Conservation (phyloP, 2,113 vertebrate species). For the Pterocles burchelli region DNA sequence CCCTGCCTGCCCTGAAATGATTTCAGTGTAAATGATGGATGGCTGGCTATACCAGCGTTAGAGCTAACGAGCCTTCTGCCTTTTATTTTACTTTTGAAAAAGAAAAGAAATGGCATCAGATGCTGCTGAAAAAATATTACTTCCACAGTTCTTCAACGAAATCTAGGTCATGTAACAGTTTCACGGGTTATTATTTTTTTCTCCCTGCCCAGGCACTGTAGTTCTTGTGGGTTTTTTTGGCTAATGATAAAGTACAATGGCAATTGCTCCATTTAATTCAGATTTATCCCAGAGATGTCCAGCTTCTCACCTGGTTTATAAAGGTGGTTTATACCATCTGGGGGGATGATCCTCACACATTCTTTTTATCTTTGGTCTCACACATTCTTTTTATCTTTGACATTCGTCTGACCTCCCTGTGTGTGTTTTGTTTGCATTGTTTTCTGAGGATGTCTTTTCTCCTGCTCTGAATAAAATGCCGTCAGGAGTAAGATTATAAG, state of each 20-base stretch:
- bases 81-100: not conserved
- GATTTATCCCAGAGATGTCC: not conserved
- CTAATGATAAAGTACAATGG: not conserved
- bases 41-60: not conserved
- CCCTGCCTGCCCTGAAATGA: not conserved
- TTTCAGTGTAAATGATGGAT: not conserved
- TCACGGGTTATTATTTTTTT: not conserved
- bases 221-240: constrained; percentile 7
- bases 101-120: not conserved
- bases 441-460: constrained; percentile 13
- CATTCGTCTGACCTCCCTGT: not conserved
- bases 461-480: not conserved
- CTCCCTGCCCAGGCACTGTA: not conserved
- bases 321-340: not conserved
- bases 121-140: not conserved
- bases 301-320: not conserved
- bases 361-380: not conserved
- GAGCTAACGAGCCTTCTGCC: not conserved
- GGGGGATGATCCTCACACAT: no score
- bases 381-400: not conserved
- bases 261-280: not conserved
- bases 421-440: not conserved
- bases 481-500: constrained; percentile 34
- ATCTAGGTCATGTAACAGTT: constrained; percentile 58
- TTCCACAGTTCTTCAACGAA: not conserved